A percentile compares a stretch with the other conserved stretches of the same genome.
Conservation (phyloP, 2,113 vertebrate genomes). For the Neoarius graeffei region DNA sequence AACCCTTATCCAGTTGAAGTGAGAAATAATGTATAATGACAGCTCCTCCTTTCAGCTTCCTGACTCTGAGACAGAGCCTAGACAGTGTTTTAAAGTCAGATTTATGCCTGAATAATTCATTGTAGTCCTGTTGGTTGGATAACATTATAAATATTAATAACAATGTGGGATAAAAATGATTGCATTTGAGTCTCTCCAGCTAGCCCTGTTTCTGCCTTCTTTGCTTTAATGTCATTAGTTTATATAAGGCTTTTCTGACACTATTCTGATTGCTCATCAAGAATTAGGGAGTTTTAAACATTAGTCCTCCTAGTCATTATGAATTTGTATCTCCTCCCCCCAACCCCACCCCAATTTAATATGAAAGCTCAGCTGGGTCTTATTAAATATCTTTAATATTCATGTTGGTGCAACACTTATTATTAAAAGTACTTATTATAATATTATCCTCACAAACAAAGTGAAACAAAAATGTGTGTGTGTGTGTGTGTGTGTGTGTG, state of each 20-base stretch:
- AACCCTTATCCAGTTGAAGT: constrained; percentile 28
- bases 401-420: constrained; percentile 10
- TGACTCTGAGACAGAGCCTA: constrained; percentile 7
- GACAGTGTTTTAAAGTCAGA: neutral
- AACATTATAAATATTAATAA: constrained; percentile 34
- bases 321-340: neutral
- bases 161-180: constrained; percentile 5
- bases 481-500: constrained; percentile 21
- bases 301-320: neutral
- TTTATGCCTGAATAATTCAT: constrained; percentile 24
- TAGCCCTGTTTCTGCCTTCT: neutral
- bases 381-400: constrained; percentile 9
- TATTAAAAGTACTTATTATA: constrained; percentile 18
- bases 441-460: constrained; percentile 7
- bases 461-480: constrained; percentile 30
- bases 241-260: neutral
- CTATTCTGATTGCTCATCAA: neutral
- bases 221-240: neutral
- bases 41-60: constrained; percentile 1
- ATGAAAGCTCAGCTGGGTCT: neutral
- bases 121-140: neutral
- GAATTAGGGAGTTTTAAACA: neutral
- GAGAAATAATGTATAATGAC: constrained; percentile 22
- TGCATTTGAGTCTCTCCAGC: neutral
- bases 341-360: neutral